Base-by-base conservation (phyloP, 2,888 invertebrate species). In the Cactoblastis cactorum region DNA sequence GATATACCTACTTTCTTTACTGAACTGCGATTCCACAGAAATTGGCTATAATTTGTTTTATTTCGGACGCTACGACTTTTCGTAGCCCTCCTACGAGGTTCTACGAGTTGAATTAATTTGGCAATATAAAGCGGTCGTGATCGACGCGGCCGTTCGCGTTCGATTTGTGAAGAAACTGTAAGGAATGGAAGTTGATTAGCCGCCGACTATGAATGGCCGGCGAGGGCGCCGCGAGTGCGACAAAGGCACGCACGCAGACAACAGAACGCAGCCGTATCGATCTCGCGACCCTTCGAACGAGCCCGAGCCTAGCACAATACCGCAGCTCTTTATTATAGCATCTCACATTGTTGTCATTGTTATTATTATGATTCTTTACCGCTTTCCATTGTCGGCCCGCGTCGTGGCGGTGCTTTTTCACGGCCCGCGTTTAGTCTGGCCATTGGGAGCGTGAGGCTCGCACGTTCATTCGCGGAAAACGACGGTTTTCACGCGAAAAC, bases 301-400 rank as follows among this genome's bases (percentile, higher is more conserved):
- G 71, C 85, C 79, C 84, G 86, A 79, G 83, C 83, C 84, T 75
- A 77, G 83, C 87, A 88, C 88, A 89, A 88, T 87, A 83, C 84
- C 86, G 83, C 77, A 76, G 83, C 86, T 88, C 88, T 88, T 89
- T 89, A 89, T 89, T 89, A 89, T 89, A 88, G 83, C 88, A 89
- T 89, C 89, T 88, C 88, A 89, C 88, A 89, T 89, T 89, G 89
- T 89, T 89, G 89, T 89, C 88, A 89, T 89, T 89, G 89, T 89
- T 89, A 89, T 89, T 89, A 88, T 89, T 89, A 89, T 89, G 89
- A 89, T 88, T 89, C 89, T 89, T 89, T 87, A 84, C 88, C 88
- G 89, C 89, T 89, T 89, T 89, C 87, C 88, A 89, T 89, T 89
- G 89, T 89, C 87, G 88, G 85, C 76, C 83, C 81, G 81, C 89